Evolutionary conservation across 2,797 vertebrate genomes (phyloP).

Genomic region (Pangasius mekongensis): DNA sequence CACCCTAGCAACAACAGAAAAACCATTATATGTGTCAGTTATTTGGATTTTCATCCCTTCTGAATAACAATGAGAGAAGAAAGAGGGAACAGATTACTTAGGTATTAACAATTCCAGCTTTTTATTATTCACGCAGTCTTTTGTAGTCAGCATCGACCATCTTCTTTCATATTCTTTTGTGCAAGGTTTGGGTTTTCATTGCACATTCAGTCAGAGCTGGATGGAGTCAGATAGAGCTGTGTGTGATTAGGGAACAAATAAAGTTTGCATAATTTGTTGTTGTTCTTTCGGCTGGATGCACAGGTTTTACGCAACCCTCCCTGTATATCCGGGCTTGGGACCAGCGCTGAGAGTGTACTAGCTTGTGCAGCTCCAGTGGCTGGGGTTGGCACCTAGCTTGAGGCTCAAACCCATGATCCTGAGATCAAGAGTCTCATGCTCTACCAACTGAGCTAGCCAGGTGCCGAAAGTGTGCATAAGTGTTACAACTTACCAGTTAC

Average conservation of each 20-base stretch:
- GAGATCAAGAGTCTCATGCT: too few species aligned
- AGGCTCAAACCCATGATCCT: too few species aligned
- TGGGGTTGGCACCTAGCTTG: too few species aligned
- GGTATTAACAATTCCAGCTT: not conserved
- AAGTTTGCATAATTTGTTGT: not conserved
- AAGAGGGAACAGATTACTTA: not conserved
- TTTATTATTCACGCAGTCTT: not conserved
- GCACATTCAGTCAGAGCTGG: not conserved
- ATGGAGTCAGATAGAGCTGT: not conserved
- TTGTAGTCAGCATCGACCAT: not conserved
- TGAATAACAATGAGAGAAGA: conserved; percentile 10
- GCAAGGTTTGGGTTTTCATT: not conserved
- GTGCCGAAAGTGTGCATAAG: not conserved
- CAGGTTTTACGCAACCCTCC: too few species aligned
- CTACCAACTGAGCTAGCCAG: too few species aligned
- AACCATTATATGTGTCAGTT: not conserved
- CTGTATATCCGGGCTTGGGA: too few species aligned
- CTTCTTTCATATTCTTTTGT: not conserved
- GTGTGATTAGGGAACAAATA: not conserved
- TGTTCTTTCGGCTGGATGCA: too few species aligned
- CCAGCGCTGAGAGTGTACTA: too few species aligned
- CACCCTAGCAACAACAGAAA: not conserved
- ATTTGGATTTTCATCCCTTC: not conserved
- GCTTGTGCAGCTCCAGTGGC: too few species aligned
- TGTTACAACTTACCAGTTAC: not conserved